Base-by-base conservation (phyloP, 2,797 vertebrate species). In the Melopsittacus undulatus region DNA sequence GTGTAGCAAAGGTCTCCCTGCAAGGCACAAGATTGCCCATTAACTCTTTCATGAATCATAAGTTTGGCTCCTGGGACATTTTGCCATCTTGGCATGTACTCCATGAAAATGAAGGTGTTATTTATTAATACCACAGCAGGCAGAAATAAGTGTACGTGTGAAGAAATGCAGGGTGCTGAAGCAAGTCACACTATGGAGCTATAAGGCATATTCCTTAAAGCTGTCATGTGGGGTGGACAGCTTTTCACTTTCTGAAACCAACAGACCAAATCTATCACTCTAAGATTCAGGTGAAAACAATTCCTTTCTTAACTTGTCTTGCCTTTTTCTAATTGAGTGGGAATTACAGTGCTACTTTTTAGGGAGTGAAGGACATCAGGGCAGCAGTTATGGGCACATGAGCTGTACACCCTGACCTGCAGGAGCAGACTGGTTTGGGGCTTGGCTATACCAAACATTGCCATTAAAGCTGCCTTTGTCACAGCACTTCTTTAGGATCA, bases 1-100 rank as follows among this genome's bases (percentile, higher is more conserved):
- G 64, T 90, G 92, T 92, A 94, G 77, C 80, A 94, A 95, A 95
- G 87, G 83, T 96, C 89, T 91, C 83, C 63, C 67, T 69, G 16
- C 0, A 2, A 91, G 91, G 67, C 4, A 16, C n/a, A 74, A 74
- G 57, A 61, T n/a, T 78, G 83, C 67, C 40, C 86, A 46, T 91
- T 94, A 94, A 92, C 89, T 87, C 80, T 90, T 92, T 91, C 32
- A 13, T 66, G 74, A 81, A 66, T 74, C 63, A 4, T 5, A 62
- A 62, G 7, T 70, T 82, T 91, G 80, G 32, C 59, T 91, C 63
- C 43, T 91, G 46, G n/a, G 82, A 69, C 42, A 75, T 34, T 36
- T 80, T 89, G 48, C 42, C 13, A 0, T 90, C 48, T 69, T 38
- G 6, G 40, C 4, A 0, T n/a, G 32, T 5, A 1, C 0, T 0